Base-by-base conservation (phyloP, 2,113 vertebrate genomes). In the Bostrychus sinensis region DNA sequence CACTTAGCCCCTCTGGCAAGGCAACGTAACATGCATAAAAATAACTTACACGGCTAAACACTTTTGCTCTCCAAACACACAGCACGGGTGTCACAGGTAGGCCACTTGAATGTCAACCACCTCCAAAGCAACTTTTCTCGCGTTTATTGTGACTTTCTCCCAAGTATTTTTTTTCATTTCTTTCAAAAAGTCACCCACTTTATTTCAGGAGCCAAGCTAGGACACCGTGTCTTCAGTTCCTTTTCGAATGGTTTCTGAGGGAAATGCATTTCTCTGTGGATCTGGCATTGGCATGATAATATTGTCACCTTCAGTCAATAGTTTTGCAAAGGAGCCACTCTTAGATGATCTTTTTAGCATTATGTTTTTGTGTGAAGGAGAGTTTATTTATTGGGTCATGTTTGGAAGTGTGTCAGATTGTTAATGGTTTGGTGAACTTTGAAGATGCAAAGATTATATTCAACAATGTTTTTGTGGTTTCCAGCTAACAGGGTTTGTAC, bases 21-120 rank as follows among this genome's bases (percentile, higher is more conserved):
- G 72, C 67, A 71, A 83, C 61, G 72, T 80, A 87, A 85, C 83
- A 81, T 78, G 87, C 91, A 89, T 89, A 88, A 93, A 92, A 89
- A 90, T 89, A 89, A 91, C 89, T 90, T 85, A 87, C 76, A 86
- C 75, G 60, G 62, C 84, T 75, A 91, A 92, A 92, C 85, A 91
- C n/a, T n/a, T 91, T 89, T 87, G 74, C 82, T 84, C 80, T 78
- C 57, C 77, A 89, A 88, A 88, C 83, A 86, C 85, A 75, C 77
- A 42, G 64, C 77, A 74, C 26, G 54, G 80, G 75, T 51, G 25
- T 60, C 41, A 66, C 23, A 76, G 63, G 53, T 77, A 62, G 73
- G 48, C 73, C 73, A 72, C 71, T 68, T 42, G 75, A 76, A 85
- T 80, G 81, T 80, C 67, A 84, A 75, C 82, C 77, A 84, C 84